Conservation (phyloP, 1,140 invertebrate genomes). For the Papilio xuthus region DNA sequence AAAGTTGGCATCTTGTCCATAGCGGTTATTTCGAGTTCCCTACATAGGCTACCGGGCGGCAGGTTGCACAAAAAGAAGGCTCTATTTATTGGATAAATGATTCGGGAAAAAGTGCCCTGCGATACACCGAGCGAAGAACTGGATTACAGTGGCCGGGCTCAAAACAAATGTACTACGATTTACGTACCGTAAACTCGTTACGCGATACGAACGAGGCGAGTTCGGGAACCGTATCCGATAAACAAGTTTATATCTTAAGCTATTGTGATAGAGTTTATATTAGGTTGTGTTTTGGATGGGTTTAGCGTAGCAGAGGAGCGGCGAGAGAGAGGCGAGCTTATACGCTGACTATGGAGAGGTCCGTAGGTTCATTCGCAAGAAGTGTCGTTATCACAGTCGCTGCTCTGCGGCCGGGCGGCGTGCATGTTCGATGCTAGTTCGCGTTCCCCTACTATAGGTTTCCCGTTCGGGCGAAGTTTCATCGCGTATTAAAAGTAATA, state of each 20-base stretch:
- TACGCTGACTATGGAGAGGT: constrained; percentile 68
- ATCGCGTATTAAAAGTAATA: constrained; percentile 44
- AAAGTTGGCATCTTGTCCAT: constrained; percentile 79
- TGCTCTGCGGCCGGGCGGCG: constrained; percentile 73
- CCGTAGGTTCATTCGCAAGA: constrained; percentile 74
- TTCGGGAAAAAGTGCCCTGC: constrained; percentile 69
- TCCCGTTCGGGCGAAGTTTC: constrained; percentile 66
- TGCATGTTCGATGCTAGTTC: constrained; percentile 51
- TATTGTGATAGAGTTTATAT: constrained; percentile 53
- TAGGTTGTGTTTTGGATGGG: constrained; percentile 45
- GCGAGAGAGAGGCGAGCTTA: constrained; percentile 75
- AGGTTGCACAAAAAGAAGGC: constrained; percentile 70
- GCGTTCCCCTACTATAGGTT: constrained; percentile 45
- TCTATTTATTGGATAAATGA: constrained; percentile 67
- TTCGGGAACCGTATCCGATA: constrained; percentile 47
- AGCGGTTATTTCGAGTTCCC: constrained; percentile 74
- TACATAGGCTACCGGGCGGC: constrained; percentile 69
- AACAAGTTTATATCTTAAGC: constrained; percentile 59
- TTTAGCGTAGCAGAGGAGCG: constrained; percentile 52
- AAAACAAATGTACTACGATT: constrained; percentile 80
- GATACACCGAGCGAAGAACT: constrained; percentile 61
- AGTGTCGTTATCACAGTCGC: constrained; percentile 78
- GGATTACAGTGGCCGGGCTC: constrained; percentile 68
- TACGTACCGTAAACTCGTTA: constrained; percentile 79
- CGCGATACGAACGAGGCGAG: constrained; percentile 67